These are phyloP conservation scores for Scaptomyza parva DNA, from an alignment of 2,888 invertebrate genomes.

Conservation along the genomic window DNA sequence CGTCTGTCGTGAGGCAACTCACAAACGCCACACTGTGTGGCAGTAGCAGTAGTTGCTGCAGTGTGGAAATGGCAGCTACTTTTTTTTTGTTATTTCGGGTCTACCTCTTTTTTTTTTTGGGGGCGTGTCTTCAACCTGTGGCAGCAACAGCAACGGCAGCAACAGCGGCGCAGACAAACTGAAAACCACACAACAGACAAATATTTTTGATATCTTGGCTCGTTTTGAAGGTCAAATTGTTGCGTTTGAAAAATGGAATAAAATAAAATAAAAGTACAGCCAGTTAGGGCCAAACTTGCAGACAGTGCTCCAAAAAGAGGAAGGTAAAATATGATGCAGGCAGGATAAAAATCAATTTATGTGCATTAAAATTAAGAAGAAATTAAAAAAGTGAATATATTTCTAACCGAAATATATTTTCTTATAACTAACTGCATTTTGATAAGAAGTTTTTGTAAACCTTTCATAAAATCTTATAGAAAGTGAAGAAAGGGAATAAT, in stretches of 20 bases:
- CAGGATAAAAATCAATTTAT: background rate
- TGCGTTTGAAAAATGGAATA: constrained; percentile 17
- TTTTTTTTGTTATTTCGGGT: constrained; percentile 40
- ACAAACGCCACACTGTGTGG: constrained; percentile 20
- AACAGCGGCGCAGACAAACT: constrained; percentile 13
- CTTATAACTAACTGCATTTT: no score
- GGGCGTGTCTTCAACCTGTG: constrained; percentile 52
- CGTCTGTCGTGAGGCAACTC: constrained; percentile 65
- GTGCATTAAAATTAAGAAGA: background rate
- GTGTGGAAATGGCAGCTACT: constrained; percentile 46
- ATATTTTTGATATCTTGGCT: constrained; percentile 49
- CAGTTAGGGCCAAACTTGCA: constrained; percentile 1
- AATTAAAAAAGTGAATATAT: no score
- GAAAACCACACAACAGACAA: constrained; percentile 15
- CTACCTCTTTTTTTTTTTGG: constrained; percentile 32
- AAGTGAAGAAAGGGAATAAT: no score
- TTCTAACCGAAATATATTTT: no score
- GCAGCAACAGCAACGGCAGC: no score
- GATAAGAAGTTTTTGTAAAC: no score
- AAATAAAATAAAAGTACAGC: constrained; percentile 27
- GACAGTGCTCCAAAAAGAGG: background rate
- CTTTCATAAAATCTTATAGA: no score
- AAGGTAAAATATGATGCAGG: background rate
- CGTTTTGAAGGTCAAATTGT: constrained; percentile 52
- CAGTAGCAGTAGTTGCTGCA: constrained; percentile 22